A percentile compares a stretch with the other conserved stretches of the same genome.
Evolutionary conservation across 2,797 vertebrate genomes (phyloP).

Genomic region (Silurus lanzhouensis): DNA sequence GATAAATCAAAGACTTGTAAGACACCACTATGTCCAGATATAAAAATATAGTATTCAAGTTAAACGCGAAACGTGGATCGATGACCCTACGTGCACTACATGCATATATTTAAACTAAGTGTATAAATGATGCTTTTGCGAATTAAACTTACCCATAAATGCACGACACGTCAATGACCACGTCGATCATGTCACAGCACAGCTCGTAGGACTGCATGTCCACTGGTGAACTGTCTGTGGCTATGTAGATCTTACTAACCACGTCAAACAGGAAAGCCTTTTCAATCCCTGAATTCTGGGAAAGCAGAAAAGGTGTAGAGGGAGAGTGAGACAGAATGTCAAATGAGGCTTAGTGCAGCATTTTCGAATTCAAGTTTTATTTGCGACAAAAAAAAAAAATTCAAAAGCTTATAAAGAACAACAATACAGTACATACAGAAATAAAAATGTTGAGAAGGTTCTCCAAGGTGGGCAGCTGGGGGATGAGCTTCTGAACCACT

Average conservation of each 20-base stretch:
- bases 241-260: constrained; percentile 99
- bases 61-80: not conserved
- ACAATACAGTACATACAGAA: constrained; percentile 81
- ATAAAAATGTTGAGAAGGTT: constrained; percentile 99
- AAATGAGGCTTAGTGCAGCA: not conserved
- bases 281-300: constrained; percentile 98
- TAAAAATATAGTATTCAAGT: not conserved
- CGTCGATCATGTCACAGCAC: constrained; percentile 99
- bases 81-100: not conserved
- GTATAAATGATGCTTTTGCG: not conserved
- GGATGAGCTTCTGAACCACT: constrained; percentile 99
- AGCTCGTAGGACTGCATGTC: constrained; percentile 99
- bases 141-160: constrained; percentile 91
- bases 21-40: not conserved
- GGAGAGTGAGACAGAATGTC: not conserved
- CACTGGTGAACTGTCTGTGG: constrained; percentile 98
- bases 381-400: not conserved
- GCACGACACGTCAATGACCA: constrained; percentile 98
- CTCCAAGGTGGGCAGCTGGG: constrained; percentile 96
- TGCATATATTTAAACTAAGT: not conserved
- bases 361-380: not conserved
- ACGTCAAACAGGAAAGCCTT: constrained; percentile 82
- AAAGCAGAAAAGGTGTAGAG: constrained; percentile 11
- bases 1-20: not conserved
- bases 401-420: not conserved